phyloP scores from a whole-genome alignment of 1,140 invertebrate genomes.

The Ctenoplectra terminalis region DNA sequence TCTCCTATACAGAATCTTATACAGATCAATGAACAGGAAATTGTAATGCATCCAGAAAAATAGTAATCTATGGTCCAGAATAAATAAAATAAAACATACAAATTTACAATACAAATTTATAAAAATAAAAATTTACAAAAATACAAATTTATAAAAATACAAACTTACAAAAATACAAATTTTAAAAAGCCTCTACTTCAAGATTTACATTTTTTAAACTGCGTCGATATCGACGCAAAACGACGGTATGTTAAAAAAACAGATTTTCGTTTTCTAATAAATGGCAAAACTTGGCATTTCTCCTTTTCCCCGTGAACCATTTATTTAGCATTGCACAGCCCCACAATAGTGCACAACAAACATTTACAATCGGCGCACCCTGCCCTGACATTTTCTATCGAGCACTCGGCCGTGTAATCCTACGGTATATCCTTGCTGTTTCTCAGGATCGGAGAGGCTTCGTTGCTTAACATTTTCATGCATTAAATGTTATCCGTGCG shows the following conservation, averaged over 20 bases:
- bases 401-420: not conserved
- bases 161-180: no score
- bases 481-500: constrained; percentile 1
- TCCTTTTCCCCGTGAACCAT: no score
- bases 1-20: not conserved
- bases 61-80: not conserved
- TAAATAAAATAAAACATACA: no score
- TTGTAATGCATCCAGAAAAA: not conserved
- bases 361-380: constrained; percentile 44
- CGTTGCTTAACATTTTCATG: not conserved
- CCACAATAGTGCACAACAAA: constrained; percentile 3
- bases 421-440: not conserved
- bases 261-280: no score
- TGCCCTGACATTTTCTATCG: constrained; percentile 35
- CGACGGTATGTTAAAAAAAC: no score
- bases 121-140: no score
- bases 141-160: no score
- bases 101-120: no score
- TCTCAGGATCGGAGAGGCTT: not conserved
- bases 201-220: no score
- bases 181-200: no score
- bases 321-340: not conserved
- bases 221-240: no score
- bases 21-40: not conserved
- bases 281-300: no score